Conservation (phyloP, 2,888 invertebrate species). For the Drosophila aldrichi region DNA sequence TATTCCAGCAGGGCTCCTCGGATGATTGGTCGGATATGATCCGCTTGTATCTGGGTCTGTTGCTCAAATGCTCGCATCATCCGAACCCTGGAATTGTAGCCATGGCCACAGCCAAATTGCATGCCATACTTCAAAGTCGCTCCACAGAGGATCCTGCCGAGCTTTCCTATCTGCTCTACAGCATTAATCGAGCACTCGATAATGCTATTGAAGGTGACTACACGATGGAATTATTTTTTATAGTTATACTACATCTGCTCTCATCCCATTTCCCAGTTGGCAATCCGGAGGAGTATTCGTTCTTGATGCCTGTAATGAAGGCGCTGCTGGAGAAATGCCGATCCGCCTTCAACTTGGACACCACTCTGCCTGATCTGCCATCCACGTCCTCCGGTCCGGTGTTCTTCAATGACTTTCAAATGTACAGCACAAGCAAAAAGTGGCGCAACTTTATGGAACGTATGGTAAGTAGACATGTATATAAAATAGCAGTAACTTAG, state of each 20-base stretch:
- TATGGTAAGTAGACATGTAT: constrained; percentile 84
- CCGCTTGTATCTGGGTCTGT: constrained; percentile 85
- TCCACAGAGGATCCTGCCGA: constrained; percentile 86
- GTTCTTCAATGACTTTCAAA: constrained; percentile 88
- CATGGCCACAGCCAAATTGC: constrained; percentile 88
- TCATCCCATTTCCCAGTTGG: constrained; percentile 78
- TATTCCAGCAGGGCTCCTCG: constrained; percentile 86
- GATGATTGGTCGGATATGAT: constrained; percentile 88
- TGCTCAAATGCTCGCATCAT: constrained; percentile 86
- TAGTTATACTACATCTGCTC: neutral
- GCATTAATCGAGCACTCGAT: constrained; percentile 85
- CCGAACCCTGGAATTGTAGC: constrained; percentile 87
- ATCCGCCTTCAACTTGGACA: constrained; percentile 82
- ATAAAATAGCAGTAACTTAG: neutral
- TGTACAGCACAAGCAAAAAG: constrained; percentile 86
- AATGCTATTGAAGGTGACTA: constrained; percentile 85
- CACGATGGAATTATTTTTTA: neutral
- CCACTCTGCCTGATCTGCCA: constrained; percentile 86
- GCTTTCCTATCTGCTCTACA: constrained; percentile 86
- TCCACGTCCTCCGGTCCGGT: constrained; percentile 86
- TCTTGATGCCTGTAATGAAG: constrained; percentile 88
- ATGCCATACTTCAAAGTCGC: constrained; percentile 87
- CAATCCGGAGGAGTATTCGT: constrained; percentile 87
- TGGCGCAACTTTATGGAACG: constrained; percentile 87
- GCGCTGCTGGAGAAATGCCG: constrained; percentile 87